phyloP scores from a whole-genome alignment of 2,113 vertebrate species.

The Tragelaphus scriptus region DNA sequence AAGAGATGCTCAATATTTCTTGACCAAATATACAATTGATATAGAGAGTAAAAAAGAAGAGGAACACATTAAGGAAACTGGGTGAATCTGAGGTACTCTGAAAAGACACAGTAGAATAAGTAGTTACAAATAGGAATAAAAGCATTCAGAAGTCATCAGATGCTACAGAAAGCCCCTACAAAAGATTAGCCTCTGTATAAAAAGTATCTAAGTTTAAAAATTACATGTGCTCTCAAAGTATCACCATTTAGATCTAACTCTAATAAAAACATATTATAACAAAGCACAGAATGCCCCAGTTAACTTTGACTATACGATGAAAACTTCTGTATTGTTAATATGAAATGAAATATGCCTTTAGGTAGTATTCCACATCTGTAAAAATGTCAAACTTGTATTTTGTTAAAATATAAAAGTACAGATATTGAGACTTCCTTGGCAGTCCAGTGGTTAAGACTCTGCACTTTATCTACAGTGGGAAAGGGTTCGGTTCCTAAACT shows the following conservation, averaged over 20 bases:
- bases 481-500: background rate
- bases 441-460: background rate
- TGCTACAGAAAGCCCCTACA: background rate
- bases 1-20: background rate
- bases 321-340: background rate
- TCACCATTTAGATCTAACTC: background rate
- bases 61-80: background rate
- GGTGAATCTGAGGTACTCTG: background rate
- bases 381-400: conserved; percentile 15
- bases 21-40: conserved; percentile 5
- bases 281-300: background rate
- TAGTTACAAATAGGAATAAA: background rate
- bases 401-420: background rate
- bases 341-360: background rate
- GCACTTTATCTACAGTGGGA: background rate
- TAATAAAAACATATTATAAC: background rate
- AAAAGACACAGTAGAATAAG: background rate
- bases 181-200: background rate
- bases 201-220: background rate
- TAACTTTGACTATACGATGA: background rate
- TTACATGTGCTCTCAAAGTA: background rate
- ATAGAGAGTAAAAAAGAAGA: background rate
- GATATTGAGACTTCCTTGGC: background rate
- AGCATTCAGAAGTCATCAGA: background rate
- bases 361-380: background rate